A percentile compares a stretch with the other conserved stretches of the same genome.
phyloP scores from a whole-genome alignment of 2,797 vertebrate genomes.

The Ispidina picta region DNA sequence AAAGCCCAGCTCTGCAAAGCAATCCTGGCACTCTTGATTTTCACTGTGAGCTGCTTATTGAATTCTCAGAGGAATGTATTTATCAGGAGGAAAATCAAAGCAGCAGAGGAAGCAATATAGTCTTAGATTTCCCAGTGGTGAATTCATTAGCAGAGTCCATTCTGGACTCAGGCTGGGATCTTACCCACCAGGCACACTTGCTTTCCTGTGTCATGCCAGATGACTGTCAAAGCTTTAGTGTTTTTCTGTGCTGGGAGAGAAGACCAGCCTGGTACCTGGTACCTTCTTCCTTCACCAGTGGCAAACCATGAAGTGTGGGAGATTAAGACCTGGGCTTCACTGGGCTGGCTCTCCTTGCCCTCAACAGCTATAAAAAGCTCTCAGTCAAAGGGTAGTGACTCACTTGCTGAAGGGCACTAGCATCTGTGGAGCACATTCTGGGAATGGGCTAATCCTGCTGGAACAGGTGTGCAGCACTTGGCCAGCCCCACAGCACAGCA shows the following conservation, averaged over 20 bases:
- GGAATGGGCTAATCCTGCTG: slow-evolving; percentile 19
- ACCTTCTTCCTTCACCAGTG: not conserved
- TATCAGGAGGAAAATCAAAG: slow-evolving; percentile 47
- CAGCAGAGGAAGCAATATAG: slow-evolving; percentile 38
- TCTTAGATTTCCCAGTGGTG: slow-evolving; percentile 40
- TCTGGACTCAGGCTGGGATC: slow-evolving; percentile 33
- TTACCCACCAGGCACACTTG: not conserved
- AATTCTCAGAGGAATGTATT: slow-evolving; percentile 28
- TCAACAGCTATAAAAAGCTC: slow-evolving; percentile 61
- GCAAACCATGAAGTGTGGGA: not conserved
- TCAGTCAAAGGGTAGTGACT: slow-evolving; percentile 56
- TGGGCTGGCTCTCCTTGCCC: slow-evolving; percentile 8
- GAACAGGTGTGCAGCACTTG: slow-evolving; percentile 37
- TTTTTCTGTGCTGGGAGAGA: not conserved
- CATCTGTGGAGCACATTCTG: slow-evolving; percentile 53
- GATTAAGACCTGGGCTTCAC: slow-evolving; percentile 20
- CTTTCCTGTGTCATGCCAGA: not conserved
- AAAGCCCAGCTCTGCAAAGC: not conserved
- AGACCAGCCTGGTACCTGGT: not conserved
- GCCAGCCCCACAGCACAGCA: not conserved
- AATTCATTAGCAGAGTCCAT: slow-evolving; percentile 43
- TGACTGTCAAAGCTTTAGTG: slow-evolving; percentile 5
- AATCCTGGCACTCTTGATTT: slow-evolving; percentile 2
- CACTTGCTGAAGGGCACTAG: slow-evolving; percentile 37
- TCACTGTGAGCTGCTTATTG: slow-evolving; percentile 29